Percentiles rank a stretch among this genome's conserved stretches.
Evolutionary conservation across 2,797 vertebrate species (phyloP).

Genomic region (Crenichthys baileyi): DNA sequence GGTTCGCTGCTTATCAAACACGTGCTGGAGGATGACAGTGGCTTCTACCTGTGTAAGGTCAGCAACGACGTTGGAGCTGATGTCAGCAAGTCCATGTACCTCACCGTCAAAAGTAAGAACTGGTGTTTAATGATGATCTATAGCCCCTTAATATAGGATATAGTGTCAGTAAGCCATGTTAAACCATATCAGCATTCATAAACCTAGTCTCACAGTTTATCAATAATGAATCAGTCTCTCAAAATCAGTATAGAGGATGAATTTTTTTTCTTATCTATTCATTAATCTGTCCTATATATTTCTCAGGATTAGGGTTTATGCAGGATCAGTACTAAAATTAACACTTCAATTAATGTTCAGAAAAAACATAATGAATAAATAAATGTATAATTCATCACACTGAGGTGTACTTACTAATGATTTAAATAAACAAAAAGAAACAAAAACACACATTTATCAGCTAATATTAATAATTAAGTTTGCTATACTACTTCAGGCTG

Average conservation of each 20-base stretch:
- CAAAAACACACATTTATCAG: too few species aligned
- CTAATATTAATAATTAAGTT: not conserved
- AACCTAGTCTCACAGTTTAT: not conserved
- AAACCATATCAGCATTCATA: not conserved
- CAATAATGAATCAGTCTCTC: not conserved
- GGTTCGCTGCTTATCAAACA: slow-evolving; percentile 97
- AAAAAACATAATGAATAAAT: not conserved
- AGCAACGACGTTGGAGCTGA: slow-evolving; percentile 99
- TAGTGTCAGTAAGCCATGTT: not conserved
- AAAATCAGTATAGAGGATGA: not conserved
- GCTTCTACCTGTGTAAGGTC: slow-evolving; percentile 99
- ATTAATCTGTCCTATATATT: not conserved
- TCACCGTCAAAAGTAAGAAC: slow-evolving; percentile 86
- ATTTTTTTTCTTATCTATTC: not conserved
- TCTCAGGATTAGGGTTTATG: not conserved
- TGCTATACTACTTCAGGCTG: not conserved
- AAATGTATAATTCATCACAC: not conserved
- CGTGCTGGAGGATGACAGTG: slow-evolving; percentile 96
- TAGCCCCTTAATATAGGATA: not conserved
- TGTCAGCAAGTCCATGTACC: slow-evolving; percentile 99
- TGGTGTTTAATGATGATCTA: slow-evolving; percentile 4
- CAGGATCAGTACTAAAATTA: not conserved
- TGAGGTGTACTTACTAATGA: too few species aligned
- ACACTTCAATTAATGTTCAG: not conserved
- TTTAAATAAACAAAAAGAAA: too few species aligned